Conservation (phyloP, 2,888 invertebrate species). For the Herminia tarsipennalis region DNA sequence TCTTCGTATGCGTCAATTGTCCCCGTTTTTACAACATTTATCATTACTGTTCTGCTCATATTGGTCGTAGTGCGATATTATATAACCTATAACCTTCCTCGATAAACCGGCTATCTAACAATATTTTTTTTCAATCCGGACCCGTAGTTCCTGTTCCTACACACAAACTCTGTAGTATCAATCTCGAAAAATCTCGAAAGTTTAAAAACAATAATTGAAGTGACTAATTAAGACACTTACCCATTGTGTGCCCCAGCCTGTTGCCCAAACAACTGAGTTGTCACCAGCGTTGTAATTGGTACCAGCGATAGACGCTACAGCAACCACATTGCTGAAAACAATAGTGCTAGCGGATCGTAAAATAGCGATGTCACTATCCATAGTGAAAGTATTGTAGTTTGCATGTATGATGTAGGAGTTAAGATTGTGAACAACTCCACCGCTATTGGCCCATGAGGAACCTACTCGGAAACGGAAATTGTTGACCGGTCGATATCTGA, state of each 20-base stretch:
- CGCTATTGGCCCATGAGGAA: conserved; percentile 43
- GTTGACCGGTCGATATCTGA: too few relatives aligned
- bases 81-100: too few relatives aligned
- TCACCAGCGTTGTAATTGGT: conserved; percentile 52
- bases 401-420: conserved; percentile 32
- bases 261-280: conserved; percentile 54
- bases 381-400: conserved; percentile 22
- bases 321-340: conserved; percentile 24
- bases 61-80: too few relatives aligned
- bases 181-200: too few relatives aligned
- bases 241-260: conserved; percentile 58
- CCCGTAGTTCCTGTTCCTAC: too few relatives aligned
- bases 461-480: conserved; percentile 49
- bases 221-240: conserved; percentile 10
- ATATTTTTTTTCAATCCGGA: too few relatives aligned
- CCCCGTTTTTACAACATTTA: too few relatives aligned
- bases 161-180: too few relatives aligned
- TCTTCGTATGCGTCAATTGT: too few relatives aligned
- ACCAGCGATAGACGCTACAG: conserved; percentile 50
- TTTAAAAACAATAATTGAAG: too few relatives aligned
- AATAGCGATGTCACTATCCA: conserved; percentile 47
- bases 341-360: conserved; percentile 25
- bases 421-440: conserved; percentile 40
- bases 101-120: too few relatives aligned
- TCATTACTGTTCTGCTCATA: too few relatives aligned